A percentile compares a stretch with the other conserved stretches of the same genome.
These are phyloP conservation scores for Lanius collurio DNA, from an alignment of 2,113 vertebrate genomes.

Conservation along the genomic window DNA sequence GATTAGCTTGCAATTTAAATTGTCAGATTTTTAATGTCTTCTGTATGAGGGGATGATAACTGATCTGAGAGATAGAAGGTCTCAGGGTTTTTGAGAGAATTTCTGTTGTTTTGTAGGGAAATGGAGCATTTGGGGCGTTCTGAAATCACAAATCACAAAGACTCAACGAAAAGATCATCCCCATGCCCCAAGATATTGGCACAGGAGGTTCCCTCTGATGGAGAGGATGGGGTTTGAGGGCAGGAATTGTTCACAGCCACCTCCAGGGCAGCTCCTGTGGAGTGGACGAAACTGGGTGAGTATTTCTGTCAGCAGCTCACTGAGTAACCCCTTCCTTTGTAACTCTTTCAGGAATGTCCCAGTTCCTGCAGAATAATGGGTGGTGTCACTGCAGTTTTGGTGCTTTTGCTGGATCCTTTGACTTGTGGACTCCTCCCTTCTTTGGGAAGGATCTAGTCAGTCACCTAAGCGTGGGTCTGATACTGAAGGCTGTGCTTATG, in stretches of 20 bases:
- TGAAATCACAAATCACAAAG: not conserved
- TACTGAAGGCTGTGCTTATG: not conserved
- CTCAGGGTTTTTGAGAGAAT: not conserved
- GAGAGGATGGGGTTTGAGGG: not conserved
- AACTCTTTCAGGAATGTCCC: not conserved
- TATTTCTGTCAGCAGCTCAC: not conserved
- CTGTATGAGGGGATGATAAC: not conserved
- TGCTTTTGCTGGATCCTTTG: not conserved
- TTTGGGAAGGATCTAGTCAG: not conserved
- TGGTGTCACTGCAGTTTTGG: not conserved
- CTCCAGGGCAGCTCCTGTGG: not conserved
- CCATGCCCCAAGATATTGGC: not conserved
- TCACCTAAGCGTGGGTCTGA: not conserved
- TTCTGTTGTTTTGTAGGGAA: not conserved
- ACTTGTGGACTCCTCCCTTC: not conserved
- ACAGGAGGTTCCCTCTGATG: not conserved
- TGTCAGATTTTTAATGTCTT: not conserved
- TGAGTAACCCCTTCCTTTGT: not conserved
- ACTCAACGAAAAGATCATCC: not conserved
- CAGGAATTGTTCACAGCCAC: not conserved
- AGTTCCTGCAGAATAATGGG: not conserved
- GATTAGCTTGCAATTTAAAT: not conserved
- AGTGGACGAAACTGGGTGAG: accelerated
- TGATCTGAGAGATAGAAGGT: not conserved
- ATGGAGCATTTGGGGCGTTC: not conserved